These are phyloP conservation scores for Sphinx pinastri DNA, from an alignment of 2,888 invertebrate genomes.

Conservation along the genomic window DNA sequence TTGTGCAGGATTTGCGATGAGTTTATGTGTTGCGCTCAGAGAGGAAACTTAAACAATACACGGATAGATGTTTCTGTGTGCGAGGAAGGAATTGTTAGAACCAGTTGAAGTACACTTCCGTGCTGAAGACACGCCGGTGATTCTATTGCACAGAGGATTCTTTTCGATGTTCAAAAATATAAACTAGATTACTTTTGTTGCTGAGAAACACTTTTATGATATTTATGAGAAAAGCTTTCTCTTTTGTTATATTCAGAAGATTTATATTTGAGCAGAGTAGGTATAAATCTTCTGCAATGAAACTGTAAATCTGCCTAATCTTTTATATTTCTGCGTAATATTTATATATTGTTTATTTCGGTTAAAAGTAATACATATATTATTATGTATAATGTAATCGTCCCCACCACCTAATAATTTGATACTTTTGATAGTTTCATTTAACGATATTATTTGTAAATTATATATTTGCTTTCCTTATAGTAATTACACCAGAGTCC, in stretches of 20 bases:
- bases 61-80: constrained; percentile 50
- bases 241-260: no score
- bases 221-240: no score
- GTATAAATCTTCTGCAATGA: no score
- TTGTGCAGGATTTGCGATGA: constrained; percentile 67
- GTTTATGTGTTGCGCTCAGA: constrained; percentile 63
- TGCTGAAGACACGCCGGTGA: constrained; percentile 34
- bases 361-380: no score
- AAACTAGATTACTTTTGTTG: constrained; percentile 42
- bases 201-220: not conserved
- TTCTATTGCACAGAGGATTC: constrained; percentile 44
- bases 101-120: constrained; percentile 39
- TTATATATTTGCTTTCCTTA: not conserved
- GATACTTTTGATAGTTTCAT: not conserved
- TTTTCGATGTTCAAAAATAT: constrained; percentile 36
- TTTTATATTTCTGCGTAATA: no score
- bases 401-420: no score
- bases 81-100: constrained; percentile 48
- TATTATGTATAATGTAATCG: no score
- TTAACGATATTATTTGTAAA: not conserved
- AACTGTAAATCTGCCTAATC: no score
- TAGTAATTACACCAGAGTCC: not conserved
- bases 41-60: constrained; percentile 68
- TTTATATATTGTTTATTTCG: no score
- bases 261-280: no score